Evolutionary conservation across 2,113 vertebrate genomes (phyloP), one percentile per base, ranked within the genome.

Genomic region (Xyrauchen texanus): DNA sequence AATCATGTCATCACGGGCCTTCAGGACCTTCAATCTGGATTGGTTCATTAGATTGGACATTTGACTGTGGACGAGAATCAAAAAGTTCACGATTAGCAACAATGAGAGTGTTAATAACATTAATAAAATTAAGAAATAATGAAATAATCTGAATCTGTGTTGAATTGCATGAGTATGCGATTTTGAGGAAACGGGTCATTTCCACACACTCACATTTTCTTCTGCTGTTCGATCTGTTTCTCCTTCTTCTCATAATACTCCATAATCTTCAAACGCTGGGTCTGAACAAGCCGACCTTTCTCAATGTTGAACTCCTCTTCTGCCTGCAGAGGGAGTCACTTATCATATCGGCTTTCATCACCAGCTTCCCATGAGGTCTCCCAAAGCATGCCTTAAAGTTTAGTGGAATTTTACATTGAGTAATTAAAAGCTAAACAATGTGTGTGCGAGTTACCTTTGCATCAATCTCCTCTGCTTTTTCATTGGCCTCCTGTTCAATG

Each of bases 1-100:
- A 84, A 99, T 98, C 90, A 99, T 96, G 83, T 99, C 96, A 85
- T 99, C 98, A 8, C 97, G 95, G 11, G 97, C 96, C 91, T 96
- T 97, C 75, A 99, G 95, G 4, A 99, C 97, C 91, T 97, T 98
- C 85, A 98, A 93, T 44, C 97, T 94, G 80, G 97, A 97, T 89
- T 99, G 97, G 90, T 99, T 99, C 97, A 98, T 96, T 91, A 99
- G 89, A 90, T 98, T 99, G 51, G 97, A 99, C 98, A 99, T 99
- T 82, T 98, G 95, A 89, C 98, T 99, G 90, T 80, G 86, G 84
- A 79, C 44, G 76, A 72, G 8, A 85, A 45, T 72, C 21, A 42
- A n/a, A 73, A 5, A 0, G 7, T 15, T 7, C 21, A 34, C 21
- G 21, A 34, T 34, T 34, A 34, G 21, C 21, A 34, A 34, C 21